Percentiles rank a stretch among this genome's conserved stretches.
phyloP scores from a whole-genome alignment of 2,888 invertebrate species.

The Nomada ruficornis region DNA sequence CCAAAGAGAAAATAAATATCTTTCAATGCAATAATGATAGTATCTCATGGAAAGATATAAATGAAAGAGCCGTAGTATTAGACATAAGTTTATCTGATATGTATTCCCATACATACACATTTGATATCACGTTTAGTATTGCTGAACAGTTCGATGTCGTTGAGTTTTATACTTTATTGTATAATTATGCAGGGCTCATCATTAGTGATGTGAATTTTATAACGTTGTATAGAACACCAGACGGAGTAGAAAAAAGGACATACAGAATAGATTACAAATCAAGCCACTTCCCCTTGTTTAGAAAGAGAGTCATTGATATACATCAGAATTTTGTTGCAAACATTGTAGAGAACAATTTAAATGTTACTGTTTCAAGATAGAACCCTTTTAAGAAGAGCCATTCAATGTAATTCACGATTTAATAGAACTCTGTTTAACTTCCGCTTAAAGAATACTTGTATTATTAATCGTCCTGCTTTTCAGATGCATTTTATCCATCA shows the following conservation, averaged over 20 bases:
- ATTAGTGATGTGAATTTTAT: slow-evolving; percentile 78
- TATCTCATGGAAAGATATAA: slow-evolving; percentile 69
- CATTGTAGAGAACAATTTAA: slow-evolving; percentile 66
- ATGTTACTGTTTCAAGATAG: slow-evolving; percentile 59
- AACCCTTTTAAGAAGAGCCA: neutral
- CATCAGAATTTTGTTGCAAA: slow-evolving; percentile 80
- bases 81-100: slow-evolving; percentile 45
- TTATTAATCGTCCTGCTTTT: slow-evolving; percentile 28
- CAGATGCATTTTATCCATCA: slow-evolving; percentile 74
- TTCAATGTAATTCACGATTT: slow-evolving; percentile 4
- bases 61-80: slow-evolving; percentile 9
- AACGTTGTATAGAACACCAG: slow-evolving; percentile 75
- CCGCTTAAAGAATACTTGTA: neutral
- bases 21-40: slow-evolving; percentile 2
- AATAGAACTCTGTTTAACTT: slow-evolving; percentile 26
- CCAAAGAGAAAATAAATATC: slow-evolving; percentile 60
- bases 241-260: slow-evolving; percentile 76
- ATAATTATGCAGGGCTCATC: slow-evolving; percentile 79
- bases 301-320: slow-evolving; percentile 79
- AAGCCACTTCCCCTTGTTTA: slow-evolving; percentile 78
- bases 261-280: slow-evolving; percentile 82
- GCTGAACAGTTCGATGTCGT: slow-evolving; percentile 65
- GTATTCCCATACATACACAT: slow-evolving; percentile 74
- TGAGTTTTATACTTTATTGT: slow-evolving; percentile 76
- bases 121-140: slow-evolving; percentile 80